These are phyloP conservation scores for Denticeps clupeoides DNA, from an alignment of 2,797 vertebrate species.

Conservation along the genomic window DNA sequence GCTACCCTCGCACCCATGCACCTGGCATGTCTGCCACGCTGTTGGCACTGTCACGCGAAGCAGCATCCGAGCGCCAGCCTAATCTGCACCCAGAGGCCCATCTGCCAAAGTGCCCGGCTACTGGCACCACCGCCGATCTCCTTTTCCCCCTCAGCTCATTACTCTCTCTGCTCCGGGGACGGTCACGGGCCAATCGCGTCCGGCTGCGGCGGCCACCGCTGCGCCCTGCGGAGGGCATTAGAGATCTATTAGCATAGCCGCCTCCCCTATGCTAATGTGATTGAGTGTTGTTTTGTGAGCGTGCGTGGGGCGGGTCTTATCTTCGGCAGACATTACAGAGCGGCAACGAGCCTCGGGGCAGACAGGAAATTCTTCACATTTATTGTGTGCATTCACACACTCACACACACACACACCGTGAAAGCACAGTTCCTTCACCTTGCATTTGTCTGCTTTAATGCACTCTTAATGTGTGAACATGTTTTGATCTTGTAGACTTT, in stretches of 20 bases:
- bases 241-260: conserved; percentile 55
- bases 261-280: conserved; percentile 52
- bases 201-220: conserved; percentile 30
- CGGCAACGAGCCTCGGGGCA: too few species aligned
- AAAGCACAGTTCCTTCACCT: conserved; percentile 20
- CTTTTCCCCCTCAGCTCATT: conserved; percentile 33
- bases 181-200: conserved; percentile 15
- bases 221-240: conserved; percentile 51
- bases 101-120: conserved; percentile 44
- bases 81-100: conserved; percentile 29
- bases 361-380: too few species aligned
- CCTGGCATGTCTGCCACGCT: conserved; percentile 8
- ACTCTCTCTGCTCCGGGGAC: conserved; percentile 39
- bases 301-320: too few species aligned
- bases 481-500: conserved; percentile 28
- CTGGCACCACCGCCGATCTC: conserved; percentile 25
- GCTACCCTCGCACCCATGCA: neutral
- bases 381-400: too few species aligned
- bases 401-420: neutral
- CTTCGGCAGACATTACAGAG: too few species aligned
- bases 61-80: conserved; percentile 26
- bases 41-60: conserved; percentile 45
- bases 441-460: neutral
- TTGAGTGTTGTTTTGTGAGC: conserved; percentile 30
- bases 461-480: neutral